Evolutionary conservation across 2,797 vertebrate species (phyloP), one percentile per base, ranked within the genome.

Genomic region (Limosa lapponica): DNA sequence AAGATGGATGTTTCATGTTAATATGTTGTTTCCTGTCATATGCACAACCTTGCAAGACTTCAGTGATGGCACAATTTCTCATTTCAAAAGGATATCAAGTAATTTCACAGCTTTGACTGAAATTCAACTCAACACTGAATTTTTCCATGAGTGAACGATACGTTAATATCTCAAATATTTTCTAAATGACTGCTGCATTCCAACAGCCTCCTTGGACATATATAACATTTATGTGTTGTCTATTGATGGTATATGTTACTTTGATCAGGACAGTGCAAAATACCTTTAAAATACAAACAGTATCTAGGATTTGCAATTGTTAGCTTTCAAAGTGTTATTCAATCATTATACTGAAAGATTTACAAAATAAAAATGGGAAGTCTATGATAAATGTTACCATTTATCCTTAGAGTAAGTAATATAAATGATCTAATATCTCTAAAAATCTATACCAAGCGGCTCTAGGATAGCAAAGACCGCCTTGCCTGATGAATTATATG

Each of bases 1-100:
- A 96, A 85, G 62, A 95, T 79, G 94, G 81, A 87, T 95, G 91
- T 92, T 72, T 91, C 84, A 84, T n/a, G 66, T 95, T 74, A 95
- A 88, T 81, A 23, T 30, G 59, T 67, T 72, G 41, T 58, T 77
- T 96, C 71, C 87, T 93, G 74, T 72, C 27, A 2, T 80, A 67
- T 7, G 70, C 85, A 89, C 64, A 95, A 44, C 22, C 54, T 70
- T 32, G 16, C 39, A 93, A 89, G 78, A 65, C 74, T 92, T 54
- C 84, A 75, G 64, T 2, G 32, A 90, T 46, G 44, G 51, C 71
- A 94, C 81, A 71, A 67, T 58, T 86, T 52, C 73, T 74, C 39
- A 6, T 85, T 94, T 88, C 94, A 64, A 93, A 95, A 85, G 39
- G 51, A 24, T 54, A 73, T 39, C 58, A 36, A 83, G 43, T 55